Evolutionary conservation across 1,140 invertebrate species (phyloP).

Genomic region (Wasmannia auropunctata): DNA sequence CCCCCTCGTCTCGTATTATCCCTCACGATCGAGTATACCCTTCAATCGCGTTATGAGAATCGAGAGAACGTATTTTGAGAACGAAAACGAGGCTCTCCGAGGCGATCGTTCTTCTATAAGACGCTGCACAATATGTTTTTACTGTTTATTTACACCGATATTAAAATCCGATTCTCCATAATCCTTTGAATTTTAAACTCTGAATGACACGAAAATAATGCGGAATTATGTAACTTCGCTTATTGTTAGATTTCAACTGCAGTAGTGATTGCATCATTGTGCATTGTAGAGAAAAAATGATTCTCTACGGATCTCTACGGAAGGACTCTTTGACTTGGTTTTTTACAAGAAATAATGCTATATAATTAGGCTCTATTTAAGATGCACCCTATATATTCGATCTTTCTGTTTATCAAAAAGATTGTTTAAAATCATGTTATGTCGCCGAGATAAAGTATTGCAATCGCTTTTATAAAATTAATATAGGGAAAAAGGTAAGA

Average conservation of each 20-base stretch:
- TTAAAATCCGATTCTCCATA: neutral
- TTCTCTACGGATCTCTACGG: too few species aligned
- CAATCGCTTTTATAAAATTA: too few species aligned
- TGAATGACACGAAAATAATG: neutral
- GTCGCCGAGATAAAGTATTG: too few species aligned
- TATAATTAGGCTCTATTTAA: too few species aligned
- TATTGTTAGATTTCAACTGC: neutral
- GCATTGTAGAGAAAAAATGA: too few species aligned
- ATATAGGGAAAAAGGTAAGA: too few species aligned
- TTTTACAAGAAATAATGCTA: too few species aligned
- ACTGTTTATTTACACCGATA: conserved; percentile 13
- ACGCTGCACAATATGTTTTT: conserved; percentile 14
- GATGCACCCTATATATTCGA: too few species aligned
- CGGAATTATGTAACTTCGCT: neutral
- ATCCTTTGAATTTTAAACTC: neutral
- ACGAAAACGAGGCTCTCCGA: conserved; percentile 4
- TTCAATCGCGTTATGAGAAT: conserved; percentile 50
- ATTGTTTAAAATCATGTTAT: too few species aligned
- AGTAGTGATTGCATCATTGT: too few species aligned
- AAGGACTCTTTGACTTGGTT: too few species aligned
- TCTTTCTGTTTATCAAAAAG: too few species aligned
- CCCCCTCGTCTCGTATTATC: conserved; percentile 12
- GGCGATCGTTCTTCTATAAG: conserved; percentile 17
- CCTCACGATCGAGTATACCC: conserved; percentile 21
- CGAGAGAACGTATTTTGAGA: conserved; percentile 19